phyloP scores from a whole-genome alignment of 2,888 invertebrate species.

The Diachrysia chrysitis region DNA sequence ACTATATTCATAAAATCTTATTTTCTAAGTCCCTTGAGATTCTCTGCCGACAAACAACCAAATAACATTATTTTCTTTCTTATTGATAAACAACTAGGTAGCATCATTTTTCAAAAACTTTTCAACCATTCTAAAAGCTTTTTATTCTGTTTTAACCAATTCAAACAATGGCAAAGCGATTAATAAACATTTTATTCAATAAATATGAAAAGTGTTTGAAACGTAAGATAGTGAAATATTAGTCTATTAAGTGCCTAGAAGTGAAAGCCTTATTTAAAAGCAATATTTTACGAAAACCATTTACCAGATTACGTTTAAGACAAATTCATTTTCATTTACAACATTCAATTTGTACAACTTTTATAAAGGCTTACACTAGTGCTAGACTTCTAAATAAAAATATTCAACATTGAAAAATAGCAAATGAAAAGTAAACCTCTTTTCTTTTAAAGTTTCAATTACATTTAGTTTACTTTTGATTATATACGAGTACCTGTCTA shows the following conservation, averaged over 20 bases:
- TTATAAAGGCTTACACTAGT: background rate
- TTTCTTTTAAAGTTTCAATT: background rate
- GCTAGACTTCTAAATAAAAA: background rate
- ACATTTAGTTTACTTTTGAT: too few relatives aligned
- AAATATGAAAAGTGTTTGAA: background rate
- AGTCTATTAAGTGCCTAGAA: background rate
- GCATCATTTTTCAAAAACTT: conserved; percentile 27
- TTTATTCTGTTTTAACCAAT: conserved; percentile 7
- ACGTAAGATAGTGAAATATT: background rate
- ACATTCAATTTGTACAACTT: background rate
- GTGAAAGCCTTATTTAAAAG: background rate
- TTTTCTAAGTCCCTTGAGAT: conserved; percentile 1
- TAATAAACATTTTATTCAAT: background rate
- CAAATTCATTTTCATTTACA: conserved; percentile 4
- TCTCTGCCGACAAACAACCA: conserved; percentile 11
- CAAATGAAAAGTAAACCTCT: background rate
- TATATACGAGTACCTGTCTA: too few relatives aligned
- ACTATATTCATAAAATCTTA: conserved; percentile 5
- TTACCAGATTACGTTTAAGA: conserved; percentile 1
- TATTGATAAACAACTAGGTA: conserved; percentile 18
- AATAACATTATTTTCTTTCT: conserved; percentile 2
- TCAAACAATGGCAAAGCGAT: conserved; percentile 10
- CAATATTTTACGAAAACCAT: background rate
- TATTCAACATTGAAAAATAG: background rate
- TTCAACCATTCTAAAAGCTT: conserved; percentile 21